Evolutionary conservation across 1,140 invertebrate genomes (phyloP), one percentile per base, ranked within the genome.

Genomic region (Tetranychus cinnabarinus): DNA sequence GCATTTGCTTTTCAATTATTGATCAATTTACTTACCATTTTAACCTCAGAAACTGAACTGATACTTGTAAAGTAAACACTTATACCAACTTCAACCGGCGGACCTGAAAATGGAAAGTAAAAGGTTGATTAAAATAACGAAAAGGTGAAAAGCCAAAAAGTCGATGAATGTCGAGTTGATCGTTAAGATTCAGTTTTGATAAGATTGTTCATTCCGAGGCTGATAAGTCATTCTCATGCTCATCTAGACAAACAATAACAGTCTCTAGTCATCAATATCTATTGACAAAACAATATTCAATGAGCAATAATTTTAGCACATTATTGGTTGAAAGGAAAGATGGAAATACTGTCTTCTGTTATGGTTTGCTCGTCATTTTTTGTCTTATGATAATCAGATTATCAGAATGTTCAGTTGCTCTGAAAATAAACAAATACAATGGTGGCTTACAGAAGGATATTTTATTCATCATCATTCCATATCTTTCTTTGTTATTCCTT

Each of bases 11-110:
- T 23, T 23, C 23, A 23, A 23, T 23, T 4, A 13, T n/a, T n/a
- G n/a, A 52, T 8, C 3, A 52, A 31, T 52, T 23, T 6, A 56
- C 42, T 23, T 46, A 58, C 89, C 90, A 96, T 95, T 84, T 92
- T 86, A 75, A 95, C 89, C 87, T 95, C 90, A 76, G 88, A 92
- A 75, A 95, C 84, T 77, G 89, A 91, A 81, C 86, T 90, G 82
- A 95, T 93, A 80, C 86, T 90, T 79, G 90, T 84, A 78, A 96
- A 86, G 81, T 90, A 89, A 85, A 92, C 90, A 77, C 88, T 91
- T 77, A 95, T 86, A 77, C 87, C 88, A 75, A 95, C 88, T 79
- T 88, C 85, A 74, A 91, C 86, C 73, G 89, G 87, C 76, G 84
- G 81, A 81, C 86, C 86, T 56, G 37, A 56, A 37, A 34, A 33